A percentile compares a stretch with the other conserved stretches of the same genome.
Evolutionary conservation across 2,797 vertebrate species (phyloP).

Genomic region (Brachyalestes nurse): DNA sequence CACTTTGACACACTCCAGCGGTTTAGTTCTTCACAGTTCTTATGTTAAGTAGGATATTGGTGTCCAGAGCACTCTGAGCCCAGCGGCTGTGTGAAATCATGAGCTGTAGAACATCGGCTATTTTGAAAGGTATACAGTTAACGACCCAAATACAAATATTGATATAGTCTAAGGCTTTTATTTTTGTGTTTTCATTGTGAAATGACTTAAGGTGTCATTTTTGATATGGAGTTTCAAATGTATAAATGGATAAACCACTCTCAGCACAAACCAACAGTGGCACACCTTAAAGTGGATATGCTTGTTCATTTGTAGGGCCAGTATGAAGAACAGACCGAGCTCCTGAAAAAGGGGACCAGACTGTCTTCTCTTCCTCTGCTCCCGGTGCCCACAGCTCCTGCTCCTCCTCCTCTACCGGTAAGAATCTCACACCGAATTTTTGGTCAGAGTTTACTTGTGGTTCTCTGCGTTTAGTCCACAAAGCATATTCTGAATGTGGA

Average conservation of each 20-base stretch:
- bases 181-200: no score
- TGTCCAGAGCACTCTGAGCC: no score
- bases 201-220: background rate
- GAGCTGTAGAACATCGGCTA: no score
- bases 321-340: slow-evolving; percentile 79
- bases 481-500: background rate
- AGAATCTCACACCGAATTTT: slow-evolving; percentile 48
- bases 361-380: slow-evolving; percentile 64
- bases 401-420: slow-evolving; percentile 68
- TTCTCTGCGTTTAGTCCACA: background rate
- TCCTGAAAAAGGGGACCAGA: slow-evolving; percentile 70
- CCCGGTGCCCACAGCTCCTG: slow-evolving; percentile 46
- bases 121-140: no score
- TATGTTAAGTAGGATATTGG: no score
- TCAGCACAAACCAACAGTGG: background rate
- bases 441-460: background rate
- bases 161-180: no score
- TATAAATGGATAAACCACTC: background rate
- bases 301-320: slow-evolving; percentile 68
- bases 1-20: no score
- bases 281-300: background rate
- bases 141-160: no score
- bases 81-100: no score
- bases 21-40: no score
- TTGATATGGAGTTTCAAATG: background rate